Evolutionary conservation across 2,113 vertebrate species (phyloP), one percentile per base, ranked within the genome.

Genomic region (Labrus mixtus): DNA sequence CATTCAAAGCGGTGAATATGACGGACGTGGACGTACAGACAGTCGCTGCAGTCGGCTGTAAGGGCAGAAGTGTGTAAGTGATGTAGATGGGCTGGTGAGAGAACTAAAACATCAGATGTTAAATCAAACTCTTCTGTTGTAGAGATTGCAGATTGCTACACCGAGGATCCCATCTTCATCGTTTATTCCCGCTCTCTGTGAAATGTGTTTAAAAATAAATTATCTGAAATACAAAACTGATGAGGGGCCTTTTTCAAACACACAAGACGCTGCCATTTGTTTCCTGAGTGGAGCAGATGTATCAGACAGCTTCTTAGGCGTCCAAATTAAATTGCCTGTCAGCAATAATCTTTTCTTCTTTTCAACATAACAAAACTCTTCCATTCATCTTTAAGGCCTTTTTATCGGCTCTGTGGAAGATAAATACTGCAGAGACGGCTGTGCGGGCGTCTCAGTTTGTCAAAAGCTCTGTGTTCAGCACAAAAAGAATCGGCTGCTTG

Each of bases 381-480:
- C 37, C 33, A 10, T 68, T 68, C 22, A 6, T 66, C 68, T 54
- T 22, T 15, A 0, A 2, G 16, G 17, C 25, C 16, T 69, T 59
- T 59, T 41, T 23, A 11, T 59, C n/a, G 1, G 54, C 56, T n/a
- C 48, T 8, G 48, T 10, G 37, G 20, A 3, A 57, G 37, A 69
- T 73, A 23, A 71, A 65, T 12, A 10, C 39, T 23, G 53, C 10
- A 19, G 25, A 65, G 50, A 11, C 19, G 16, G 46, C 48, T n/a
- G 39, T 8, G 51, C 62, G 17, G 48, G 50, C 29, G 0, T 17
- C 46, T 46, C 36, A 1, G 15, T 45, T 59, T 59, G 60, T 59
- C 53, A 48, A n/a, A 65, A 68, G 11, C 71, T 0, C 48, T 3
- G 71, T 9, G 9, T 71, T 84, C 63, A 80, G 77, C 72, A 59